These are phyloP conservation scores for Aeoliscus strigatus DNA, from an alignment of 2,797 vertebrate genomes.

Conservation along the genomic window DNA sequence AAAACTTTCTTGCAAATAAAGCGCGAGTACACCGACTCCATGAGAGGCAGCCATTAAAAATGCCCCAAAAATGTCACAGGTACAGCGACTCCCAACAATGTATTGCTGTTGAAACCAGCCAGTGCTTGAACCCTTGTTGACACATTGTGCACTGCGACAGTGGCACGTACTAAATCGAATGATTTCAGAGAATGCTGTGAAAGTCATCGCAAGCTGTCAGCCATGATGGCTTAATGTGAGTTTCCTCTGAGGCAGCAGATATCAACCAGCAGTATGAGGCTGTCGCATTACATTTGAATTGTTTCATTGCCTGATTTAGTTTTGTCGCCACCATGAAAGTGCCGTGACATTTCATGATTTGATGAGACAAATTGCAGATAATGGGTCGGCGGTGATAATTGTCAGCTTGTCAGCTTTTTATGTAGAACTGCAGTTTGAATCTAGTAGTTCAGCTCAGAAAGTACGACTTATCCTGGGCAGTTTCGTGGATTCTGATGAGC, in stretches of 20 bases:
- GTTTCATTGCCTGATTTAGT: too few species aligned
- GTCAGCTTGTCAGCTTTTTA: too few species aligned
- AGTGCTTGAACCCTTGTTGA: conserved; percentile 8
- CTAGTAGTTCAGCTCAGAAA: too few species aligned
- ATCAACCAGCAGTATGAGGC: neutral
- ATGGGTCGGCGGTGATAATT: too few species aligned
- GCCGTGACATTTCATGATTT: too few species aligned
- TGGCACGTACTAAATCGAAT: conserved; percentile 18
- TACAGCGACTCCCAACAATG: conserved; percentile 7
- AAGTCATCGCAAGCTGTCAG: conserved; percentile 12
- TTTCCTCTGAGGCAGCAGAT: conserved; percentile 5
- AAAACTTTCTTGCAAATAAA: conserved; percentile 19
- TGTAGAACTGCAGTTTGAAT: too few species aligned
- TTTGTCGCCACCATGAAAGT: too few species aligned
- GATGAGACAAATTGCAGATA: too few species aligned
- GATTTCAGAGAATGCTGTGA: conserved; percentile 13
- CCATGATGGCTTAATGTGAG: conserved; percentile 6
- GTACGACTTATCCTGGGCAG: too few species aligned
- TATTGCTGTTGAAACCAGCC: conserved; percentile 1
- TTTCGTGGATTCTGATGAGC: too few species aligned
- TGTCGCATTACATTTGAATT: too few species aligned
- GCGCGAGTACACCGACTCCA: conserved; percentile 11
- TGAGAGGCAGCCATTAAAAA: conserved; percentile 19
- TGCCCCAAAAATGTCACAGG: neutral
- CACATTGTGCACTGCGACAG: conserved; percentile 9